Conservation (phyloP, 2,888 invertebrate species). For the Ferdinandea cuprea region DNA sequence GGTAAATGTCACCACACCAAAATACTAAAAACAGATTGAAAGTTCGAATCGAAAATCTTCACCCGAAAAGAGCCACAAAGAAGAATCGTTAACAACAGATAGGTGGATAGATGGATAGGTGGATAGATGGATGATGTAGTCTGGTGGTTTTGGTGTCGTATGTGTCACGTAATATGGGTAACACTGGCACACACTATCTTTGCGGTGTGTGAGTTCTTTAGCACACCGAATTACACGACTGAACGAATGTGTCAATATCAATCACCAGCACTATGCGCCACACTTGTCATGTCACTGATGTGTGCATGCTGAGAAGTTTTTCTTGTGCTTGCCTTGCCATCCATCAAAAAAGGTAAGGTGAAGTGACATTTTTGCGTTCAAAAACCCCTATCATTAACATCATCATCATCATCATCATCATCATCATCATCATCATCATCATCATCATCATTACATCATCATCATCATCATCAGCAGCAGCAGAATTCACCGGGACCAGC, state of each 20-base stretch:
- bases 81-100: conserved; percentile 23
- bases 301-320: conserved; percentile 15
- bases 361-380: conserved; percentile 26
- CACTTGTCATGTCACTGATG: conserved; percentile 30
- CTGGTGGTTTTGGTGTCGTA: conserved; percentile 51
- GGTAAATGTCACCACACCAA: conserved; percentile 42
- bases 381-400: conserved; percentile 53
- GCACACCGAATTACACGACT: conserved; percentile 62
- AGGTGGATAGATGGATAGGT: too few relatives aligned
- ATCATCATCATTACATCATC: too few relatives aligned
- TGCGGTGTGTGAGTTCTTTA: too few relatives aligned
- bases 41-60: conserved; percentile 4
- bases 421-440: conserved; percentile 40
- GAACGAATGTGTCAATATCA: conserved; percentile 72
- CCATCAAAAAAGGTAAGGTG: conserved; percentile 46
- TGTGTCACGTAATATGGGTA: conserved; percentile 72
- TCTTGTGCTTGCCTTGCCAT: conserved; percentile 14
- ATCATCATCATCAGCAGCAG: conserved; percentile 41
- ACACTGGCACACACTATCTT: conserved; percentile 15
- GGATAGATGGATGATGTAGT: background rate
- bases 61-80: conserved; percentile 11
- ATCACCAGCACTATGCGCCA: conserved; percentile 54
- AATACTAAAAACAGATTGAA: conserved; percentile 26
- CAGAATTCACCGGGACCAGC: too few relatives aligned
- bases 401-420: conserved; percentile 49